Evolutionary conservation across 2,113 vertebrate species (phyloP), one percentile per base, ranked within the genome.

Genomic region (Holacanthus passer): DNA sequence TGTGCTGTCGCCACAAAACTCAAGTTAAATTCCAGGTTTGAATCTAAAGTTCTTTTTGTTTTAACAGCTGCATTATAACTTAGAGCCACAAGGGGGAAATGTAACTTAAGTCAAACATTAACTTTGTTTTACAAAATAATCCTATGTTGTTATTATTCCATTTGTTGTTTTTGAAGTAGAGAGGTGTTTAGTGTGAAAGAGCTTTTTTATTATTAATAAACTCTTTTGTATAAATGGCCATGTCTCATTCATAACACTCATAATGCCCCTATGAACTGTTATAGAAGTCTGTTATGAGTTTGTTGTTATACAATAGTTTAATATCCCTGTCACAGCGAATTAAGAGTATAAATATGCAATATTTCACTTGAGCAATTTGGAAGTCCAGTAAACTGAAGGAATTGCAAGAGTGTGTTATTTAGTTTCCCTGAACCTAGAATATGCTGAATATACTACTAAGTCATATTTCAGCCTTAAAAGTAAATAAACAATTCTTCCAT

Each of bases 141-240:
- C 8, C 19, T 70, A 20, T 85, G 50, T 84, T 87, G 39, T 43
- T 50, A 66, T 71, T 83, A 56, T 81, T 82, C 20, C 37, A 47
- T 76, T 16, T 83, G 35, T 81, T 86, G 62, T 75, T 84, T 53
- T 82, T 64, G 52, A 69, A 37, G 39, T 20, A 68, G 29, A 43
- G 43, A 45, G 7, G 11, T 3, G 10, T 63, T 76, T 14, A 12
- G 19, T 81, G 67, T 91, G 16, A 66, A 75, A 71, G 0, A 64
- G 56, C 22, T 37, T 27, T 91, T 90, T 84, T 86, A 89, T 80
- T 87, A 47, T 87, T 32, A 93, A 91, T 91, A 94, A 92, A 92
- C 71, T 39, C 9, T 85, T 88, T 82, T 92, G 64, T 83, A 88
- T 73, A 60, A 85, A 76, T 19, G 4, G 17, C 16, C 13, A 1